Evolutionary conservation across 1,140 invertebrate genomes (phyloP), one percentile per base, ranked within the genome.

Genomic region (Spodoptera frugiperda): DNA sequence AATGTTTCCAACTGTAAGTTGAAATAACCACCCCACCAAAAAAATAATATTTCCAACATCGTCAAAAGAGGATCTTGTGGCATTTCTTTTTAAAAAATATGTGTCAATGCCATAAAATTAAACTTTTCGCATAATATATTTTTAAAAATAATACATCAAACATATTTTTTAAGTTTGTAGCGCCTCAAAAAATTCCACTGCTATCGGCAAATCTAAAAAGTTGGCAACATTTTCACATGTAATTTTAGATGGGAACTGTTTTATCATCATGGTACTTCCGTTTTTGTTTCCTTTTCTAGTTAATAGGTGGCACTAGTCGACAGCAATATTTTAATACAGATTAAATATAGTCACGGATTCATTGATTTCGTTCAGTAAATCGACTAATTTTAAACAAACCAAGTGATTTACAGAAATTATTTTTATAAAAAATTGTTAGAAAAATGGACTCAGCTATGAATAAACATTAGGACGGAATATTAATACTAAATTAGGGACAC

Each of bases 241-340:
- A 59, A 61, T 61, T 57, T 59, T 59, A 61, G 39, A 73, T 49
- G 68, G 33, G 30, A 39, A 49, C 71, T 61, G 71, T 49, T 73
- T 73, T 73, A 73, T 17, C 71, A 73, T 61, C 2, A 33, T 19
- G 61, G 39, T 21, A 73, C 71, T 73, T 73, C 71, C 71, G 71
- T 15, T 73, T 49, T 9, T n/a, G 15, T 12, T 73, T 33, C 19
- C 14, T 33, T 19, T 19, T 57, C 9, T 48, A 3, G 21, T n/a
- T 17, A 30, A 57, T 51, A 65, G 51, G 70, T 76, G 68, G 12
- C 76, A 68, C 57, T 61, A 39, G n/a, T 44, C 33, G n/a, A n/a
- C 44, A 14, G 25, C 33, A 8, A 39, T 39, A 39, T 39, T 15
- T 3, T 6, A 15, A 25, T 8, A 61, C 57, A 61, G 57, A 61